phyloP scores from a whole-genome alignment of 2,797 vertebrate genomes.

The Sebastes trivittatus region DNA sequence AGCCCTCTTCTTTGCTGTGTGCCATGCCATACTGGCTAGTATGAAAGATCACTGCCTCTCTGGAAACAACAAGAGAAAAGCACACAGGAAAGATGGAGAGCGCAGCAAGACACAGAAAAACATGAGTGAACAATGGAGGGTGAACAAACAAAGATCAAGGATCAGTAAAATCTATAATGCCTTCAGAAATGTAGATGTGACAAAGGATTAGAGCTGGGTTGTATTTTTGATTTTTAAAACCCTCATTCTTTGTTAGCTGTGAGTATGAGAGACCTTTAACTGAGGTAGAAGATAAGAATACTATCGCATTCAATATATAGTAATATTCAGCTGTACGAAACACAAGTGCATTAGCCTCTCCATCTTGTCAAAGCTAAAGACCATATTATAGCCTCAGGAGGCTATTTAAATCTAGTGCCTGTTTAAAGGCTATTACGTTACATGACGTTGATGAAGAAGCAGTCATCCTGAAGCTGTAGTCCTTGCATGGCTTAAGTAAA shows the following conservation, averaged over 20 bases:
- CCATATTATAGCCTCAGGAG: slow-evolving; percentile 66
- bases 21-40: not conserved
- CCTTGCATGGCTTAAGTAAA: slow-evolving; percentile 56
- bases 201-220: not conserved
- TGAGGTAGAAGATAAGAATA: slow-evolving; percentile 33
- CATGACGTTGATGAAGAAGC: slow-evolving; percentile 69
- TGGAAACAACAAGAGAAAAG: not conserved
- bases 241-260: slow-evolving; percentile 8
- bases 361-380: slow-evolving; percentile 69
- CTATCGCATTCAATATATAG: slow-evolving; percentile 28
- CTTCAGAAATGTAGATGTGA: slow-evolving; percentile 24
- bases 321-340: slow-evolving; percentile 45
- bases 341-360: slow-evolving; percentile 53
- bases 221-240: slow-evolving; percentile 2
- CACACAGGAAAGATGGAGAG: not conserved
- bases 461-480: slow-evolving; percentile 49
- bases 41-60: not conserved
- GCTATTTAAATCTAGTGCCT: slow-evolving; percentile 62
- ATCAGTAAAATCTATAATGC: slow-evolving; percentile 20
- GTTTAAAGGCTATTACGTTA: slow-evolving; percentile 68
- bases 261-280: slow-evolving; percentile 3
- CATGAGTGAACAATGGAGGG: not conserved
- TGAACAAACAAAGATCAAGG: slow-evolving; percentile 19
- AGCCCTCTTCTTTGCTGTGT: not conserved
- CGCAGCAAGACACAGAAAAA: not conserved